Percentiles rank a stretch among this genome's conserved stretches.
phyloP scores from a whole-genome alignment of 2,113 vertebrate genomes.

The Albula goreensis region DNA sequence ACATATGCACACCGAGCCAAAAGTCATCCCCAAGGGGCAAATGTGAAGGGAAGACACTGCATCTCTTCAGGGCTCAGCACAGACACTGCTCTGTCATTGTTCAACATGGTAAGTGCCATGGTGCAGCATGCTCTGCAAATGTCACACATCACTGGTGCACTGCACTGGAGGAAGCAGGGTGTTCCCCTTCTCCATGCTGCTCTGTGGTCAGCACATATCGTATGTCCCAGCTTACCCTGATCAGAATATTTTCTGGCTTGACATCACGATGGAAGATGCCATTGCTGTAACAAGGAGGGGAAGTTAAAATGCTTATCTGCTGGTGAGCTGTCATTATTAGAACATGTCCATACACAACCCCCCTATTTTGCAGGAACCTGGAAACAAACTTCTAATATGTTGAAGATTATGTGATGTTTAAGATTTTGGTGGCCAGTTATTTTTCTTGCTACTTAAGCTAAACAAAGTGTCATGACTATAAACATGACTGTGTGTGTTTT shows the following conservation, averaged over 20 bases:
- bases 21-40: not conserved
- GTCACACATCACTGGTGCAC: not conserved
- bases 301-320: not conserved
- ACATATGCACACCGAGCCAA: not conserved
- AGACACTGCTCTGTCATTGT: not conserved
- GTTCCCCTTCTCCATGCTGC: not conserved
- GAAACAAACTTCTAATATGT: not conserved
- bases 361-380: not conserved
- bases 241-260: conserved; percentile 86
- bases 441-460: not conserved
- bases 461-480: not conserved
- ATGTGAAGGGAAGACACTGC: not conserved
- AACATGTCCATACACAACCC: not conserved
- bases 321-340: not conserved
- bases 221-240: conserved; percentile 74
- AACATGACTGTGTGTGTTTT: not conserved
- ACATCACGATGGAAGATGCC: conserved; percentile 87
- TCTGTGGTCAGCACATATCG: not conserved
- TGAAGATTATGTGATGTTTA: not conserved
- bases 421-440: not conserved
- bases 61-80: no score
- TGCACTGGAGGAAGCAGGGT: not conserved
- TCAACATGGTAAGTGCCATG: not conserved
- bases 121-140: not conserved
- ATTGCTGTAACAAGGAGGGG: conserved; percentile 66